Conservation (phyloP, 1,140 invertebrate genomes). For the Octopus sinensis region DNA sequence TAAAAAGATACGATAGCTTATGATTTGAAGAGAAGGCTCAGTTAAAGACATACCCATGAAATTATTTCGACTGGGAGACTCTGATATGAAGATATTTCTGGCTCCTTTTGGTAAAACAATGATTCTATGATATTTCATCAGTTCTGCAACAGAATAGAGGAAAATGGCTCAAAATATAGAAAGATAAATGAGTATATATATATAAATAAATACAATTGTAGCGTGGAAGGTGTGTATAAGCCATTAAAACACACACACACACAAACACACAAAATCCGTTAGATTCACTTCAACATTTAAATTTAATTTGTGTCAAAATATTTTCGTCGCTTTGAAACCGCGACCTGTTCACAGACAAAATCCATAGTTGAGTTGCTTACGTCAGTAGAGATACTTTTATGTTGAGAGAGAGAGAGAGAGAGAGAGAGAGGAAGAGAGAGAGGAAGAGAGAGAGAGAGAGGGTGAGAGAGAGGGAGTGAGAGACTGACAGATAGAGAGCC, state of each 20-base stretch:
- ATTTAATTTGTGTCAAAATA: not conserved
- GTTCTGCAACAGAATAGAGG: constrained; percentile 57
- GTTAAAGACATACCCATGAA: constrained; percentile 37
- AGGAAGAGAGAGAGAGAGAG: too few relatives aligned
- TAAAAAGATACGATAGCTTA: too few relatives aligned
- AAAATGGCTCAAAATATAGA: not conserved
- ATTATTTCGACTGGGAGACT: constrained; percentile 41
- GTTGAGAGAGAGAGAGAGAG: too few relatives aligned
- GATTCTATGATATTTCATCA: constrained; percentile 71
- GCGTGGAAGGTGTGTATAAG: not conserved
- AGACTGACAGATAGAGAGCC: too few relatives aligned
- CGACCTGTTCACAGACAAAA: too few relatives aligned
- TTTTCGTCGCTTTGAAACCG: too few relatives aligned
- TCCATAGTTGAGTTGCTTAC: too few relatives aligned
- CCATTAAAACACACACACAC: not conserved
- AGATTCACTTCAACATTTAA: not conserved
- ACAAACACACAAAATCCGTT: not conserved
- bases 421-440: too few relatives aligned
- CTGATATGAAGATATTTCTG: constrained; percentile 80
- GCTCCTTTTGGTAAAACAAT: constrained; percentile 79
- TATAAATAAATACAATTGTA: not conserved
- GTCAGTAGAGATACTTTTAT: too few relatives aligned
- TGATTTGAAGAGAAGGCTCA: too few relatives aligned
- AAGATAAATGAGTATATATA: too few relatives aligned
- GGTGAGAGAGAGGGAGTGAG: too few relatives aligned